Conservation (phyloP, 2,113 vertebrate genomes). For the Micronisus gabar region DNA sequence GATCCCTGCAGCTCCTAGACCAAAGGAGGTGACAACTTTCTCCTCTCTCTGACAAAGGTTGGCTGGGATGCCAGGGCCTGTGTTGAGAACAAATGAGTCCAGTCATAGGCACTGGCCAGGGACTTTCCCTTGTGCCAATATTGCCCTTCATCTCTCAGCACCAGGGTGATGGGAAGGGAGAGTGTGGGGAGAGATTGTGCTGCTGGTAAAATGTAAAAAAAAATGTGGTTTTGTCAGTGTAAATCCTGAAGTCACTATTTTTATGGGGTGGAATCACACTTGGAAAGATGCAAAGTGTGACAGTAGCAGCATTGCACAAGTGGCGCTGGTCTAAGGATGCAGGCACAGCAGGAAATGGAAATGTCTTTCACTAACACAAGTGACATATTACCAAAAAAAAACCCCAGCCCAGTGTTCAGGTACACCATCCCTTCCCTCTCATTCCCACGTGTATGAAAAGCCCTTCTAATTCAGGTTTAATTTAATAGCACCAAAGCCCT, state of each 20-base stretch:
- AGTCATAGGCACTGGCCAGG: neutral
- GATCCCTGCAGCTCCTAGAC: neutral
- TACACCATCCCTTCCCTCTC: neutral
- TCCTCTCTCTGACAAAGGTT: neutral
- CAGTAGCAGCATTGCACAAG: neutral
- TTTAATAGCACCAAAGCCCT: neutral
- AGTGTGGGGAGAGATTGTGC: neutral
- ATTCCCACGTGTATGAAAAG: neutral
- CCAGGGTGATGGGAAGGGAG: neutral
- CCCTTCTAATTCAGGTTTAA: neutral
- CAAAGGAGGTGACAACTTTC: neutral
- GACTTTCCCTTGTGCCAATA: neutral
- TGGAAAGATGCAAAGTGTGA: neutral
- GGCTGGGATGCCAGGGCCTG: neutral
- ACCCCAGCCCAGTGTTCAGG: neutral
- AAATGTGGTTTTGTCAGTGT: neutral
- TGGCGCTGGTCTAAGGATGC: neutral
- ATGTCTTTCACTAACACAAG: neutral
- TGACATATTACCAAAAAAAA: neutral
- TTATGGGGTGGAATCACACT: constrained; percentile 33
- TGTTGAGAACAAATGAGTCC: neutral
- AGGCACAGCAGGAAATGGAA: neutral
- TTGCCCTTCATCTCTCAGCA: neutral
- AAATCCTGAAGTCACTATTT: neutral
- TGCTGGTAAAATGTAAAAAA: neutral